Evolutionary conservation across 2,797 vertebrate genomes (phyloP), one percentile per base, ranked within the genome.

Genomic region (Taeniopygia guttata): DNA sequence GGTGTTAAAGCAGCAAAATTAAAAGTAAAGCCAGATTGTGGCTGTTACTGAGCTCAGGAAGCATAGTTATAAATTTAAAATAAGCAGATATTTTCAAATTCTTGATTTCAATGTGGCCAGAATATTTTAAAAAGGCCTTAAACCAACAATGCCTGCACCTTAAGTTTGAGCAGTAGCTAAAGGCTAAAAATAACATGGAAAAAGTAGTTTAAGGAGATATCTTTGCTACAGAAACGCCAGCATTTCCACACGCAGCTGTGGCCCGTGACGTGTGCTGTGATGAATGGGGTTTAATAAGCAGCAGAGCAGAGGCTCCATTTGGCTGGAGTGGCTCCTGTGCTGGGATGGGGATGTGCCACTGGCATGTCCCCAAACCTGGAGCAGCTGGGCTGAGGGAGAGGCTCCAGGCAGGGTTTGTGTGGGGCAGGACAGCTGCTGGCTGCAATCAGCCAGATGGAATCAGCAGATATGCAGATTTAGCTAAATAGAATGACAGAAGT

Each of bases 341-440:
- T 25, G 81, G 20, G 46, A 10, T 6, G 3, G 20, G 82, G 81
- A 21, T 17, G 51, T 62, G 79, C 21, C 4, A 4, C 23, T 15
- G n/a, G 8, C 45, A 2, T 0, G 29, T 55, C 32, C 63, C 69
- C 45, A 2, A 0, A 15, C 0, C 5, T 5, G 17, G 6, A 89
- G 73, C 40, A 75, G 67, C 87, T 93, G 90, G 46, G 30, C 48
- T 12, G 16, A n/a, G n/a, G n/a, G n/a, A n/a, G n/a, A n/a, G 21
- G 6, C 13, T 29, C 20, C 23, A 4, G 48, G 54, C 29, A 59
- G 23, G 16, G 6, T 14, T 34, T n/a, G 32, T 3, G 7, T 6
- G 49, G 30, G 12, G 78, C 40, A 52, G 81, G 8, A 19, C 5
- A 4, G 10, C 45, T 19, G 23, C 11, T 23, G 23, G 54, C 42